Base-by-base conservation (phyloP, 2,113 vertebrate species). In the Erythrolamprus reginae region DNA sequence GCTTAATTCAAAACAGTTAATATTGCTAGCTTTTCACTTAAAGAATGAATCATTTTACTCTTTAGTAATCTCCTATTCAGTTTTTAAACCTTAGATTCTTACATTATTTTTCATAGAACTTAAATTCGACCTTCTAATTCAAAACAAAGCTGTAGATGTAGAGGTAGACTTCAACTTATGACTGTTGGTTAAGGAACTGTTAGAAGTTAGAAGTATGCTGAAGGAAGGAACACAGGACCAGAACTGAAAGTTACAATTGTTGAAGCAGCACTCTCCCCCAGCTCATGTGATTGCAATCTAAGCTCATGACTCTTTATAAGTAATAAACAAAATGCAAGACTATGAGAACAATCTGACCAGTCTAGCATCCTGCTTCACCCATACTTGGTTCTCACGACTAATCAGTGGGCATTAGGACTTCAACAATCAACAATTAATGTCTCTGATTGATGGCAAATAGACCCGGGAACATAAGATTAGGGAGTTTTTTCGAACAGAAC, bases 21-120 rank as follows among this genome's bases (percentile, higher is more conserved):
- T 90, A 88, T n/a, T 56, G 12, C 48, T 89, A 5, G 86, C 42
- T 58, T 53, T 6, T 89, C 84, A 77, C 88, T 82, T 45, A 85
- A 58, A 89, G 42, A 87, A 51, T 91, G 70, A 53, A 83, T 94
- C 94, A 88, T 90, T 85, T 83, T 70, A 92, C 9, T 33, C 89
- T 61, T 90, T 65, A 10, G 51, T 70, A 89, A 90, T 77, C 77
- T 53, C 90, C 89, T 91, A 90, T 42, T 24, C 90, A 92, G 33
- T 50, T 87, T 94, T 90, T 70, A 0, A 56, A 87, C 70, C 23
- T 10, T 83, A 23, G 8, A 19, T n/a, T 77, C 33, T 86, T 86
- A 86, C 38, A 82, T 48, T 50, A 90, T 47, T 55, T 47, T 42
- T 90, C 90, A 92, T 0, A 89, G 1, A 53, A 58, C 87, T 92